Evolutionary conservation across 2,113 vertebrate species (phyloP), one percentile per base, ranked within the genome.

Genomic region (Oryzias melastigma): DNA sequence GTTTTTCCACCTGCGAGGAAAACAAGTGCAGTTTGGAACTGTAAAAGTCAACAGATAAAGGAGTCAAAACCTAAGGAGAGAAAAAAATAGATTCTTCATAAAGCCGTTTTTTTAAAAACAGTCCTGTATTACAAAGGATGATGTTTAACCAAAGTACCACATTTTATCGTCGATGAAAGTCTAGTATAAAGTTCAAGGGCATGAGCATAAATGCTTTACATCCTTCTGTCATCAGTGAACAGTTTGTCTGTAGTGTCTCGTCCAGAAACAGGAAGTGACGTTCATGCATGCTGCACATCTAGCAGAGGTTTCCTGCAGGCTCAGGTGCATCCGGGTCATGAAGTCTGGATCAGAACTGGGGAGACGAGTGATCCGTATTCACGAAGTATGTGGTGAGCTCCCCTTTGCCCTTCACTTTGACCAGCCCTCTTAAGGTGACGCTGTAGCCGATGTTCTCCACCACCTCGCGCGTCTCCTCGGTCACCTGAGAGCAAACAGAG

Each of bases 341-440:
- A 20, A 16, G 19, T 29, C 52, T 7, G 19, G 35, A 43, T 85
- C 68, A 87, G 70, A 84, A 78, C 44, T 45, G 71, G 40, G 70
- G 69, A 18, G 54, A 54, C 2, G 53, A 62, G 0, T 80, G 73
- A 24, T 91, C 86, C 0, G 72, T 80, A 55, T 92, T 91, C 29
- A 96, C 84, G 46, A 94, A 96, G 69, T 92, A 95, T 6, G 95
- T 96, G 48, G 90, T 91, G 43, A 96, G 92, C 27, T 96, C 85
- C n/a, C 95, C 95, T 88, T 96, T 96, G 58, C 95, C 95, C 70
- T 96, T 96, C 22, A 96, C 95, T 16, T 89, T 91, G 78, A 96
- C 81, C 4, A 92, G 56, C 14, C 95, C 95, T 60, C 95, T 81
- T 24, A 89, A 88, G 5, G 92, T 93, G 77, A 94, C 90, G 1